Conservation (phyloP, 2,113 vertebrate species). For the Oreotragus oreotragus region DNA sequence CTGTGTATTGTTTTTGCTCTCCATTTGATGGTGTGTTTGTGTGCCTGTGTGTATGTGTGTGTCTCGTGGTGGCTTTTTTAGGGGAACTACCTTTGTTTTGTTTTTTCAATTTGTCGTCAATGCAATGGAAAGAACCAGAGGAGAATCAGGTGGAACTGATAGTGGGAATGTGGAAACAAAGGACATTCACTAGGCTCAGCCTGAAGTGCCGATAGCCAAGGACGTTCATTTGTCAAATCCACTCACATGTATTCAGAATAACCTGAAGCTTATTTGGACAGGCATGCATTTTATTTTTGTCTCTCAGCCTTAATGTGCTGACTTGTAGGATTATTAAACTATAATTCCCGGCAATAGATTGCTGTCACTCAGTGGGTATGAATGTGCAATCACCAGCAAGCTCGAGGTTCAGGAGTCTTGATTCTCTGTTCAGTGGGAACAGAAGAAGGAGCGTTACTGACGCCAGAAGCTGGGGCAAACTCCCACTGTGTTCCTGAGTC, state of each 20-base stretch:
- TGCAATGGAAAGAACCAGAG: not conserved
- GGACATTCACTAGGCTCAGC: slow-evolving; percentile 51
- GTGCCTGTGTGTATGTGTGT: not conserved
- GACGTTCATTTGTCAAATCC: slow-evolving; percentile 71
- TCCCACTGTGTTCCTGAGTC: not conserved
- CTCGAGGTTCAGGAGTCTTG: slow-evolving; percentile 32
- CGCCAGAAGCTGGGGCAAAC: no score
- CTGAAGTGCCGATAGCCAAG: slow-evolving; percentile 59
- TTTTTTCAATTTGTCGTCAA: not conserved
- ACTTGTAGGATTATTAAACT: slow-evolving; percentile 67
- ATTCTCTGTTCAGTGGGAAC: not conserved
- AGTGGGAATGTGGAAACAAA: not conserved
- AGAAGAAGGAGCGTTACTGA: not conserved
- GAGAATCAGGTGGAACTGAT: not conserved
- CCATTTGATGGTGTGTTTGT: not conserved
- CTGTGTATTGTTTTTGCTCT: not conserved
- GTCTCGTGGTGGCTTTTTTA: not conserved
- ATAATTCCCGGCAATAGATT: slow-evolving; percentile 69
- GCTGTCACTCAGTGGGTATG: slow-evolving; percentile 61
- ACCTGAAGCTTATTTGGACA: slow-evolving; percentile 77
- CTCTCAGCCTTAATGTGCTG: slow-evolving; percentile 78
- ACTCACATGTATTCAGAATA: slow-evolving; percentile 76
- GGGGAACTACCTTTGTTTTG: not conserved
- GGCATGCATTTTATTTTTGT: slow-evolving; percentile 76
- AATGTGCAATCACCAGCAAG: slow-evolving; percentile 64